Evolutionary conservation across 2,797 vertebrate species (phyloP).

Genomic region (Bucorvus abyssinicus): DNA sequence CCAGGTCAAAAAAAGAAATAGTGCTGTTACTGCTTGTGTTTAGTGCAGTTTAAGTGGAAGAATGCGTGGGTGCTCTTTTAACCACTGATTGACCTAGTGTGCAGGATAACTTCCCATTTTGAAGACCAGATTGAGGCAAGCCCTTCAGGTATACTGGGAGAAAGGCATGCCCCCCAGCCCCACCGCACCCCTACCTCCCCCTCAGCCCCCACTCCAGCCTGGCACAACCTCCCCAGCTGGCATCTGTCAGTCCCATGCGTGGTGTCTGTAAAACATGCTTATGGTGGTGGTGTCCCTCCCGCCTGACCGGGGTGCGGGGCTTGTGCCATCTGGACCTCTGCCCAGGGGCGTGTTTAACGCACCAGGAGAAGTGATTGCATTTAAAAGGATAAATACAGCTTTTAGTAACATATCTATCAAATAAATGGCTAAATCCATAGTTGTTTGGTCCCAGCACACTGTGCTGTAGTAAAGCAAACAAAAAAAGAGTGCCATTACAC

Average conservation of each 20-base stretch:
- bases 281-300: accelerated
- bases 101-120: background rate
- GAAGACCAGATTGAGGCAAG: background rate
- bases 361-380: background rate
- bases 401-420: background rate
- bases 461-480: background rate
- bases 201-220: too few relatives aligned
- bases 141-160: background rate
- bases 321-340: background rate
- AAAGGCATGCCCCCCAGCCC: background rate
- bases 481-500: background rate
- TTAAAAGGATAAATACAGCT: background rate
- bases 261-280: background rate
- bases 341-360: background rate
- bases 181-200: too few relatives aligned
- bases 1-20: background rate
- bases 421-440: background rate
- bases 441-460: background rate
- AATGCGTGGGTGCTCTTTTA: background rate
- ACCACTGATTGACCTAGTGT: accelerated
- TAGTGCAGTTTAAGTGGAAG: background rate
- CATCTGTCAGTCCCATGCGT: background rate
- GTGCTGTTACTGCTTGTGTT: background rate
- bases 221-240: background rate
- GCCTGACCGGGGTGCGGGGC: accelerated